Evolutionary conservation across 2,888 invertebrate species (phyloP), one percentile per base, ranked within the genome.

Genomic region (Leptopterna dolabrata): DNA sequence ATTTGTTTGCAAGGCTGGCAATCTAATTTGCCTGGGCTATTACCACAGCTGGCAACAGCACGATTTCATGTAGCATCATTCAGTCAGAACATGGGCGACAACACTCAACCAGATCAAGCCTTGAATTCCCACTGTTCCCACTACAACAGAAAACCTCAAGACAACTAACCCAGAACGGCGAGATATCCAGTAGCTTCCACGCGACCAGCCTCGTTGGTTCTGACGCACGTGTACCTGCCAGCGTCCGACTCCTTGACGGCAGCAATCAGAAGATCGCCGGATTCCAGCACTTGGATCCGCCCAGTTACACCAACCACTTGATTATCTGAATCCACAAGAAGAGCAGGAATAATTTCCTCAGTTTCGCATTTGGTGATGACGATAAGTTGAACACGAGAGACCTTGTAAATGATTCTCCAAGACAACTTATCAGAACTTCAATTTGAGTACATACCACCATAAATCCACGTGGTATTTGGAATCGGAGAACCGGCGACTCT

Each of bases 401-500:
- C n/a, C n/a, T n/a, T n/a, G n/a, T n/a, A n/a, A n/a, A n/a, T n/a
- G n/a, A n/a, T n/a, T n/a, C n/a, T n/a, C n/a, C n/a, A n/a, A n/a
- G n/a, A n/a, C n/a, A n/a, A n/a, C n/a, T n/a, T n/a, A n/a, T n/a
- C n/a, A n/a, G n/a, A n/a, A n/a, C n/a, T n/a, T n/a, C n/a, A n/a
- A n/a, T n/a, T n/a, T n/a, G 55, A 55, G n/a, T 2, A 55, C 55
- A 55, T 36, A 98, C 98, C 97, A 92, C 97, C 96, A 91, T 96
- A 96, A 91, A 95, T 95, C 99, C 99, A 99, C 73, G 97, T 96
- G 88, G 96, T 94, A 91, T 96, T 97, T 13, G 99, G 98, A 90
- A 95, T 94, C 29, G 98, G 98, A 24, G 98, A 97, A 81, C 98
- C 98, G 86, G 95, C 94, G 41, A 97, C 98, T 90, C 96, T 94